Conservation (phyloP, 2,113 vertebrate genomes). For the Paratilapia polleni region DNA sequence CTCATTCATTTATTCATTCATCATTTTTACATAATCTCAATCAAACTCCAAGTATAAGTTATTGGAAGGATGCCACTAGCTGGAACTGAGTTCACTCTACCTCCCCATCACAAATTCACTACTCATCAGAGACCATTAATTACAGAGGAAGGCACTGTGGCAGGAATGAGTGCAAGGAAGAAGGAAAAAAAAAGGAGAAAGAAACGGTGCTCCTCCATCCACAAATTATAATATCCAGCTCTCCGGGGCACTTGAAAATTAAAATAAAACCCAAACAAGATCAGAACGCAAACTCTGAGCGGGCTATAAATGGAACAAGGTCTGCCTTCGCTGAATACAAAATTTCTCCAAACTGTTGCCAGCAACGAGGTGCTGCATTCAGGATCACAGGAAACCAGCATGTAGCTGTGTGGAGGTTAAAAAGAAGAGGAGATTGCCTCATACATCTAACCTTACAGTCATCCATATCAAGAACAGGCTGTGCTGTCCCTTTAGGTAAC, state of each 20-base stretch:
- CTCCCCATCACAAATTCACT: slow-evolving; percentile 24
- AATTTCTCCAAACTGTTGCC: slow-evolving; percentile 45
- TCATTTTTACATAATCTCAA: slow-evolving; percentile 32
- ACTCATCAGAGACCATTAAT: slow-evolving; percentile 53
- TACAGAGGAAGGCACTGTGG: slow-evolving; percentile 28
- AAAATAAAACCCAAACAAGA: slow-evolving; percentile 70
- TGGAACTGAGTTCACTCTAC: not conserved
- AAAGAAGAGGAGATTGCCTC: not conserved
- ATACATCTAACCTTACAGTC: not conserved
- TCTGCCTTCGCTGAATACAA: slow-evolving; percentile 45
- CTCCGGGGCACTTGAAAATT: slow-evolving; percentile 63
- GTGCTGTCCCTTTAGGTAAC: not conserved
- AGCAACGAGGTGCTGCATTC: slow-evolving; percentile 6
- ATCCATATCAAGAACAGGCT: not conserved
- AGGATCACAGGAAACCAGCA: slow-evolving; percentile 27
- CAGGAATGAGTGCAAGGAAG: slow-evolving; percentile 20
- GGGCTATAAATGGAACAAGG: slow-evolving; percentile 62
- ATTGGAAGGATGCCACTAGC: not conserved
- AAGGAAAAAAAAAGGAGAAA: not conserved
- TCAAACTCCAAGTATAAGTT: slow-evolving; percentile 12
- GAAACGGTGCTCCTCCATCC: slow-evolving; percentile 42
- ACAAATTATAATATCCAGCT: slow-evolving; percentile 61
- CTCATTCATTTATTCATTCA: slow-evolving; percentile 40
- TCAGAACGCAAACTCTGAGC: slow-evolving; percentile 31
- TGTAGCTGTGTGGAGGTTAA: not conserved